phyloP scores from a whole-genome alignment of 2,888 invertebrate species.

The Dicroscelio sp. region DNA sequence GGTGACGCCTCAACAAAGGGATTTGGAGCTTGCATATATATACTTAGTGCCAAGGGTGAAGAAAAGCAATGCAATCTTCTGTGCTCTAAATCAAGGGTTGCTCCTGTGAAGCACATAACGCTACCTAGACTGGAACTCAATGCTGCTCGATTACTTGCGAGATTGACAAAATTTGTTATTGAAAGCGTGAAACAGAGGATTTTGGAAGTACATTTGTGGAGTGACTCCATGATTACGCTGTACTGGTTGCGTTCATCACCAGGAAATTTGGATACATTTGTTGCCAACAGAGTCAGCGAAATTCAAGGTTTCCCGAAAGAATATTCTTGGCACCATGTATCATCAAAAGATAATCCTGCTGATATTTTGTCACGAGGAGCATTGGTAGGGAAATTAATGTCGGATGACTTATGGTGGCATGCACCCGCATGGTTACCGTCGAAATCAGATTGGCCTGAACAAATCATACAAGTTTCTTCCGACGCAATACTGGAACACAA shows the following conservation, averaged over 20 bases:
- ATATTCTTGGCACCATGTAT: neutral
- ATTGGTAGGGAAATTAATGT: neutral
- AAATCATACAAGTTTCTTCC: neutral
- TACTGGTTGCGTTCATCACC: conserved; percentile 33
- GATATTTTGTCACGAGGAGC: neutral
- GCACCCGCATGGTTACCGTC: neutral
- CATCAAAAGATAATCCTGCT: neutral
- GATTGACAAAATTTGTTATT: neutral
- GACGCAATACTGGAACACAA: no score
- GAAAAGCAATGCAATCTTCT: neutral
- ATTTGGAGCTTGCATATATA: no score
- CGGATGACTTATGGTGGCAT: neutral
- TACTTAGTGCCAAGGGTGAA: neutral
- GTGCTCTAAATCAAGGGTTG: conserved; percentile 22
- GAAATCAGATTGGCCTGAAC: neutral
- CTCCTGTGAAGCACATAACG: conserved; percentile 1
- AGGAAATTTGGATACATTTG: no score
- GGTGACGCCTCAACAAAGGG: neutral
- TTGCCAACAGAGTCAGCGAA: no score
- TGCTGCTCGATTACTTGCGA: neutral
- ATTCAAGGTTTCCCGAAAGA: no score
- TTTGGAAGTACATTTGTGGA: conserved; percentile 40
- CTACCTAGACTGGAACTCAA: conserved; percentile 23
- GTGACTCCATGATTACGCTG: conserved; percentile 61
- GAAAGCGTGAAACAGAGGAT: neutral